phyloP scores from a whole-genome alignment of 2,888 invertebrate species.

The Brachypterus glaber region DNA sequence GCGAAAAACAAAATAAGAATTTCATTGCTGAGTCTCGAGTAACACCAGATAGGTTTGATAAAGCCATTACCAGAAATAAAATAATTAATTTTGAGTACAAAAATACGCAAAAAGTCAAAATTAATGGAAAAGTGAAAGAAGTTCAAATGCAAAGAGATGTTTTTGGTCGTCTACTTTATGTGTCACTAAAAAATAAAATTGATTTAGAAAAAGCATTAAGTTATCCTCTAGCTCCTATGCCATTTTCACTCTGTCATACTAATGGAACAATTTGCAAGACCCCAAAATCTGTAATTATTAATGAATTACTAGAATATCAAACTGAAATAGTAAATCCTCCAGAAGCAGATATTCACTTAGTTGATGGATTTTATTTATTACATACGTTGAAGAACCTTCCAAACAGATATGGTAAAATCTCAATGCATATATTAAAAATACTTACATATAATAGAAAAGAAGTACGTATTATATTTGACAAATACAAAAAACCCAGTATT shows the following conservation, averaged over 20 bases:
- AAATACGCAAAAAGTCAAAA: slow-evolving; percentile 16
- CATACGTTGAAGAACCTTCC: slow-evolving; percentile 18
- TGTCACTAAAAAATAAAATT: slow-evolving; percentile 13
- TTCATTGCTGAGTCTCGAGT: slow-evolving; percentile 15
- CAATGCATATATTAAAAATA: slow-evolving; percentile 23
- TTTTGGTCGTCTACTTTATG: slow-evolving; percentile 16
- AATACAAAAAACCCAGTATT: slow-evolving; percentile 23
- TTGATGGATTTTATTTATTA: slow-evolving; percentile 22
- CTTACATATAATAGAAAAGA: slow-evolving; percentile 14
- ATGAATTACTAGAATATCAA: slow-evolving; percentile 19
- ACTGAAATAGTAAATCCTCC: slow-evolving; percentile 18
- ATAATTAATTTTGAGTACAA: slow-evolving; percentile 16
- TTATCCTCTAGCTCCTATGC: slow-evolving; percentile 17
- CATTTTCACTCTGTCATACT: slow-evolving; percentile 23
- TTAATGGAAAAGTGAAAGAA: no score
- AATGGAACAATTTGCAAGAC: slow-evolving; percentile 24
- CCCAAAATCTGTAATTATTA: slow-evolving; percentile 20
- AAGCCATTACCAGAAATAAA: slow-evolving; percentile 14
- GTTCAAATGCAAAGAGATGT: no score
- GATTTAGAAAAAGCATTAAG: slow-evolving; percentile 16
- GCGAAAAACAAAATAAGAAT: slow-evolving; percentile 8
- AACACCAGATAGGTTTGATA: slow-evolving; percentile 13
- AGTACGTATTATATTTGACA: slow-evolving; percentile 20
- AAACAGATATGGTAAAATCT: slow-evolving; percentile 21
- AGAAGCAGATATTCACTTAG: slow-evolving; percentile 17